Evolutionary conservation across 2,113 vertebrate genomes (phyloP), one percentile per base, ranked within the genome.

Genomic region (Rhabdomys dilectus): DNA sequence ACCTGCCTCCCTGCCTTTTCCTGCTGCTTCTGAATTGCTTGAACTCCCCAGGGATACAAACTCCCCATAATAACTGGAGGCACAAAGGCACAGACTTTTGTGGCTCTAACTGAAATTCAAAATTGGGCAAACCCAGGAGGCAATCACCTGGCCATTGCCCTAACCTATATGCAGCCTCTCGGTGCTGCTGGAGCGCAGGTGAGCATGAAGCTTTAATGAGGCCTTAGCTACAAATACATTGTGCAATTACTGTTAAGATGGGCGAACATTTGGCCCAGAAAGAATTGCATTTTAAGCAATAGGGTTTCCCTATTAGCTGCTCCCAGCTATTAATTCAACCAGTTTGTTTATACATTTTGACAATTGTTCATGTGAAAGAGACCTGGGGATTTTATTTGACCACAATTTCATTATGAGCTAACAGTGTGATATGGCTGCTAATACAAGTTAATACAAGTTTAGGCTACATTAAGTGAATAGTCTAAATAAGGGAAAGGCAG

Each of bases 191-290:
- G 89, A 87, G 89, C 78, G 88, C 96, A 98, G 98, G 98, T 97
- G 97, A 98, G 94, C 98, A 90, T 97, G 96, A 98, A 97, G 97
- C 91, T 97, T 97, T 98, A 98, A 98, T 97, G 97, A 98, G 97
- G 70, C 45, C 94, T 95, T 97, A 89, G 96, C 95, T 97, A 48
- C 85, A 97, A 96, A 97, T 91, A 89, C 93, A 94, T 90, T 88
- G 92, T 96, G 96, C 97, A 97, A 97, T 97, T 97, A 98, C 95
- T 94, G 92, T 88, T 97, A 96, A 97, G 97, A 95, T 91, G 96
- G 97, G 96, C 0, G 80, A 98, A 93, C 89, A 93, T 95, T 97
- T 97, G 98, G 97, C 97, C 96, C 0, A 24, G 96, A 97, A 97
- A 97, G 97, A 97, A 97, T 96, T 97, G 96, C 89, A 94, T 97